These are phyloP conservation scores for Prolemur simus DNA, from an alignment of 2,113 vertebrate species.

Conservation along the genomic window DNA sequence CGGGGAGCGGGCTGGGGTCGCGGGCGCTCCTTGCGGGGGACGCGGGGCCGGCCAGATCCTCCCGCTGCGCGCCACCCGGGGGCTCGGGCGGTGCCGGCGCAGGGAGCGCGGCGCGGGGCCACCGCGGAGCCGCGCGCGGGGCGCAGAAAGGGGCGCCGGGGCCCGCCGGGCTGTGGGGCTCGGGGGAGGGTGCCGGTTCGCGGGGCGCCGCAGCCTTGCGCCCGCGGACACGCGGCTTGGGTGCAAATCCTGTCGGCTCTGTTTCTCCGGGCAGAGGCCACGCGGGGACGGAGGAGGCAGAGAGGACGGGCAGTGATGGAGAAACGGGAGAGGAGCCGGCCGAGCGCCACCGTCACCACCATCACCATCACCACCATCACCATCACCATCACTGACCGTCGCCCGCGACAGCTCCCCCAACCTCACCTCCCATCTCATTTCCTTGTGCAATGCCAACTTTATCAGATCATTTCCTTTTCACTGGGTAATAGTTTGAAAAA, in stretches of 20 bases:
- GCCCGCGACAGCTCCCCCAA: neutral
- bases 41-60: accelerated
- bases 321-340: conserved; percentile 54
- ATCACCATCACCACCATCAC: neutral
- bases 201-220: neutral
- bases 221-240: conserved; percentile 24
- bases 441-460: neutral
- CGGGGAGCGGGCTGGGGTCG: neutral
- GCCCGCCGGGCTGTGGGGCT: neutral
- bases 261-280: conserved; percentile 67
- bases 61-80: neutral
- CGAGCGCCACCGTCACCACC: neutral
- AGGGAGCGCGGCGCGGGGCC: neutral
- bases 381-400: conserved; percentile 25
- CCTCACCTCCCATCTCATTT: neutral
- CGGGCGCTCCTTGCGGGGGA: neutral
- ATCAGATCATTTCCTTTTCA: neutral
- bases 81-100: neutral
- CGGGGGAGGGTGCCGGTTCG: neutral
- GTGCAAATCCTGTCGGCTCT: conserved; percentile 53
- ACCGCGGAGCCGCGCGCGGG: neutral
- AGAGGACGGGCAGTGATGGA: conserved; percentile 41
- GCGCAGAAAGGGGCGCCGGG: neutral
- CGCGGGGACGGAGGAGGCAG: conserved; percentile 58
- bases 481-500: neutral